Evolutionary conservation across 2,113 vertebrate genomes (phyloP), one percentile per base, ranked within the genome.

Genomic region (Gadus macrocephalus): DNA sequence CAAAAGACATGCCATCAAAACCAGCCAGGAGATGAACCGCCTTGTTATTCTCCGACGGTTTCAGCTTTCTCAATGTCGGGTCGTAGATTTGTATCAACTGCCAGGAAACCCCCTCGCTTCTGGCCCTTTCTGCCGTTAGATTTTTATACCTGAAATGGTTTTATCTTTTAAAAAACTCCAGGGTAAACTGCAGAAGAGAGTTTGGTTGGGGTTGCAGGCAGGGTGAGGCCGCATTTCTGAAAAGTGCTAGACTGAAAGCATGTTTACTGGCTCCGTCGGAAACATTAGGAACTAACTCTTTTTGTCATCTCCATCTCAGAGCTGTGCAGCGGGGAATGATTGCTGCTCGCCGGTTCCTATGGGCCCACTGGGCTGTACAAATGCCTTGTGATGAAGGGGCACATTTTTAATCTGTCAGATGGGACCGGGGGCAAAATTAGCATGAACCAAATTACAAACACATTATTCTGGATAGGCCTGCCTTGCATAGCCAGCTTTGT

Each of bases 331-430:
- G 80, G 64, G 76, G 70, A 87, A 81, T 88, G 87, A 89, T 88
- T 83, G 78, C 78, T 74, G 69, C 79, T 73, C 73, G 72, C 72
- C 67, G 68, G 77, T 85, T 85, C 75, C 74, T 71, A 55, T 73
- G 65, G 78, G 75, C 73, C 84, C 62, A 67, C 81, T 78, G 81
- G 79, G 63, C 78, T 83, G 78, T 84, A 82, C 80, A 88, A 87
- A 87, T 85, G 71, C 76, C 82, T 87, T 78, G 68, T 80, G 73
- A 85, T 64, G 70, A 62, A 49, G 64, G 76, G 68, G 16, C 73
- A 77, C 81, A 78, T 86, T 86, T 87, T 80, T 85, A 83, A 86
- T 79, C 64, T 81, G 82, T 83, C 85, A 76, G 65, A 68, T 72
- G 53, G 71, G 75, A 86, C 74, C 68, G 20, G 20, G 83, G 79